Evolutionary conservation across 2,113 vertebrate species (phyloP), one percentile per base, ranked within the genome.

Genomic region (Limnothrissa miodon): DNA sequence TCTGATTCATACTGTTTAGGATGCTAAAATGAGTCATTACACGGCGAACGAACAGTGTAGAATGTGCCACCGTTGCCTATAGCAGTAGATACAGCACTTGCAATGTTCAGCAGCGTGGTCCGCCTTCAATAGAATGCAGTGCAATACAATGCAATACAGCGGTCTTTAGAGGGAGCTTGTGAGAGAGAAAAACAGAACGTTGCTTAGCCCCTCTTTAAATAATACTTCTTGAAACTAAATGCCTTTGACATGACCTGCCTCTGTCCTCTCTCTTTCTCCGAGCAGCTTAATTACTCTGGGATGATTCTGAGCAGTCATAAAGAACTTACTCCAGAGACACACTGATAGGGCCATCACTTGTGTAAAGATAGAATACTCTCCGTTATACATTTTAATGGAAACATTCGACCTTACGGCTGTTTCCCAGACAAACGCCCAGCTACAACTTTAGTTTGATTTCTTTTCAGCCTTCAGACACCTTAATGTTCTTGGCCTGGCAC

Each of bases 251-350:
- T 74, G 66, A 74, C 66, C 36, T 36, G 15, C 66, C 66, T 36
- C 29, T 17, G 66, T 36, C 25, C 6, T 6, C 51, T 74, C 66
- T 74, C 66, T 15, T 74, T 48, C n/a, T 48, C 29, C 39, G 45
- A 4, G 46, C 39, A 36, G 2, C 45, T 53, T 48, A 81, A 46
- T 46, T 53, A 90, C 86, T 85, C 86, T 74, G 78, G 59, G 6
- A 88, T 85, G 62, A 84, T 82, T 89, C 87, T 80, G 81, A 81
- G 82, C 39, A 86, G 81, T 25, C 81, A 17, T 70, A 39, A 74
- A 81, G 84, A 80, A 86, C 84, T 89, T 78, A 82, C 82, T 89
- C 83, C 82, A 70, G 87, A 42, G 87, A 88, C 85, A 66, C 80
- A 86, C 86, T 87, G 84, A 84, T 85, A 83, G 78, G n/a, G 39